Base-by-base conservation (phyloP, 2,113 vertebrate genomes). In the Tenrec ecaudatus region DNA sequence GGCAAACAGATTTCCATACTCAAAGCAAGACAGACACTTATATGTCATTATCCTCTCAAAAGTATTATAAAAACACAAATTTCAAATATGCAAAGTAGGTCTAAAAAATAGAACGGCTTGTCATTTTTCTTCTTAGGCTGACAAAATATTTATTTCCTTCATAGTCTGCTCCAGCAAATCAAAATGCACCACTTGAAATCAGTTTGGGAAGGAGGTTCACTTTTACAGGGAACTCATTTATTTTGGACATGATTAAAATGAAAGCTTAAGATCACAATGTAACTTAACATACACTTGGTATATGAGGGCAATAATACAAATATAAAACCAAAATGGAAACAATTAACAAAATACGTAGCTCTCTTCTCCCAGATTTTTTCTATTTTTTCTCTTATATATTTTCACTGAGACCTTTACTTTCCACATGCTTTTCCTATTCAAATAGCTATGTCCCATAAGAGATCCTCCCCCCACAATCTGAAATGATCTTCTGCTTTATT, bases 241-340 rank as follows among this genome's bases (percentile, higher is more conserved):
- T 71, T 95, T 66, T 58, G 25, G 47, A 11, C 20, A 73, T 79
- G 33, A 87, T 64, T 86, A 88, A 93, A 94, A 84, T 88, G 33
- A 91, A 94, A 91, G 23, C 73, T 87, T 84, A 77, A 79, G 29
- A 82, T 68, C 6, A 36, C 4, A 81, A 10, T 84, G 53, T 38
- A 89, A 78, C 33, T 83, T 43, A 77, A 27, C 85, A 66, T 76
- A 25, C 58, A 69, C 88, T 94, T 88, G 58, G 31, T 33, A 88
- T 85, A 15, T 91, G n/a, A 81, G 14, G 29, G 43, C 16, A 77
- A 29, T 71, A 77, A 77, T 23, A 84, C n/a, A 94, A 95, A 92
- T 78, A 90, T 62, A 91, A 89, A 82, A 94, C 90, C 66, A 86
- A 93, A 90, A 83, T 17, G 25, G 36, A 83, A 95, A 94, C 29